Conservation (phyloP, 2,113 vertebrate species). For the Melierax canorus region DNA sequence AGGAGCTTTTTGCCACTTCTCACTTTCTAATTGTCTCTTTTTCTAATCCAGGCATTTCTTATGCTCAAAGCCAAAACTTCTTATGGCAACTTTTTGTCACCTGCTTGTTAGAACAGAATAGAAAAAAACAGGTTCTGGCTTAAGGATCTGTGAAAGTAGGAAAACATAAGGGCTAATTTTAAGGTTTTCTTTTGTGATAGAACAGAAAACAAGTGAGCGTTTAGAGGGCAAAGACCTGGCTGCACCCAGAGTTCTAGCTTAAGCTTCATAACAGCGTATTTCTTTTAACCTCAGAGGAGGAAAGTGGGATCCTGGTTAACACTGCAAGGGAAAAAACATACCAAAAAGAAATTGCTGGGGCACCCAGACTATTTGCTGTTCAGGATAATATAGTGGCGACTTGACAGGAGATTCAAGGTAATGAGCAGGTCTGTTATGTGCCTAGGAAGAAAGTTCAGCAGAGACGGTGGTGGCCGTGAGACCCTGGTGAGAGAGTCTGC, state of each 20-base stretch:
- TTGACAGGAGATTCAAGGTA: background rate
- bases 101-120: background rate
- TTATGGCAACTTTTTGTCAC: background rate
- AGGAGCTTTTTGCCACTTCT: background rate
- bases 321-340: accelerated
- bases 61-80: background rate
- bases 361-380: background rate
- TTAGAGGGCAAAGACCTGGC: background rate
- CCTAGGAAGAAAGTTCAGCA: background rate
- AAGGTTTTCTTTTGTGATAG: background rate
- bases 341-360: background rate
- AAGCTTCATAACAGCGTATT: background rate
- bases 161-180: background rate
- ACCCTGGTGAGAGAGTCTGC: too few relatives aligned
- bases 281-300: background rate
- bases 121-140: background rate
- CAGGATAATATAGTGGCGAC: too few relatives aligned
- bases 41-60: background rate
- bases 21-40: constrained; percentile 9
- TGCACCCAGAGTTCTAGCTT: background rate
- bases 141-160: background rate
- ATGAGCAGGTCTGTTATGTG: background rate
- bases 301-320: background rate
- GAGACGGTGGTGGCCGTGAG: accelerated
- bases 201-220: background rate